phyloP scores from a whole-genome alignment of 2,888 invertebrate genomes.

The Gastrophysa polygoni region DNA sequence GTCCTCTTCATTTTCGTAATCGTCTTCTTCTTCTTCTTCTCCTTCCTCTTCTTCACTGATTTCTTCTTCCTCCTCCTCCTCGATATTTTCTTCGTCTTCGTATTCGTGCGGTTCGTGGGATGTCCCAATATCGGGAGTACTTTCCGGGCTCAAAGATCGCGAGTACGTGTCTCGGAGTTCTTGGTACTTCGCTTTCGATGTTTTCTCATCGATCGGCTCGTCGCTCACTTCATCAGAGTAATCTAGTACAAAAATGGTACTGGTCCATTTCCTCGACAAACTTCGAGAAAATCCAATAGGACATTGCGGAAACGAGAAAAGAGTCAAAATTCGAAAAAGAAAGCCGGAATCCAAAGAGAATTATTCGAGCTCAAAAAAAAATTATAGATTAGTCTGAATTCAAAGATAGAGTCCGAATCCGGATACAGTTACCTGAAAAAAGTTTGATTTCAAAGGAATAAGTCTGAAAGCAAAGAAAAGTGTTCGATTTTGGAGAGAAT shows the following conservation, averaged over 20 bases:
- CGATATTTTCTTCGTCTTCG: conserved; percentile 50
- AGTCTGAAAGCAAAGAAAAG: too few species aligned
- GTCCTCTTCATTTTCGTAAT: conserved; percentile 57
- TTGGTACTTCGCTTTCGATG: conserved; percentile 51
- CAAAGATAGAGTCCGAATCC: too few species aligned
- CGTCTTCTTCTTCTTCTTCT: conserved; percentile 53
- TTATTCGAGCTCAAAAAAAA: too few species aligned
- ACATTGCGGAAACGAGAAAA: too few species aligned
- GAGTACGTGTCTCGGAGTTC: conserved; percentile 53
- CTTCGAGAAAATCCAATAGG: too few species aligned
- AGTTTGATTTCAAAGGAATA: too few species aligned
- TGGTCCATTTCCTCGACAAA: neutral
- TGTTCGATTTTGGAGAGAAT: too few species aligned
- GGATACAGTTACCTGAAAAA: too few species aligned
- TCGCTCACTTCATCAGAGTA: conserved; percentile 54
- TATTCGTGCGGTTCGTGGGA: conserved; percentile 42
- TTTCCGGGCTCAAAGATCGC: conserved; percentile 50
- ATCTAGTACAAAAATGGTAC: conserved; percentile 37
- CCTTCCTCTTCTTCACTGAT: conserved; percentile 55
- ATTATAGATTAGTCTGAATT: too few species aligned
- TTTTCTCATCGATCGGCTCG: conserved; percentile 35
- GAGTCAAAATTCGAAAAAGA: too few species aligned
- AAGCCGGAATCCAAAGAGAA: too few species aligned
- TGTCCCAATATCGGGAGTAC: conserved; percentile 44
- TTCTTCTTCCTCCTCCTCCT: conserved; percentile 57